phyloP scores from a whole-genome alignment of 2,113 vertebrate genomes.

The Syrrhaptes paradoxus region DNA sequence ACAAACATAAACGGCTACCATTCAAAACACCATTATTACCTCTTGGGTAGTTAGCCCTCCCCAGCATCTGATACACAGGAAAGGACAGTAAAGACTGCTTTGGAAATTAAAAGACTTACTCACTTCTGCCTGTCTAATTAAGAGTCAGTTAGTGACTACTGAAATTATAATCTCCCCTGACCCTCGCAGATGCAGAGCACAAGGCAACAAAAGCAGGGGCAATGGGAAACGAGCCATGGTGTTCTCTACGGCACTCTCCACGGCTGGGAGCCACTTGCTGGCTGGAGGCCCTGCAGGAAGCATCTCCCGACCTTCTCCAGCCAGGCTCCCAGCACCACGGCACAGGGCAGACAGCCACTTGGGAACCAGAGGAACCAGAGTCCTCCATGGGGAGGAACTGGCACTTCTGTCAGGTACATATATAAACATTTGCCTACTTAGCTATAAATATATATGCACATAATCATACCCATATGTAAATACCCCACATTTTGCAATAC shows the following conservation, averaged over 20 bases:
- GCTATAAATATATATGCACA: background rate
- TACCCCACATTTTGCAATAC: background rate
- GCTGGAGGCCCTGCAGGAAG: background rate
- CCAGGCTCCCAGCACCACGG: background rate
- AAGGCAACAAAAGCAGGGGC: background rate
- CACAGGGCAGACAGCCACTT: background rate
- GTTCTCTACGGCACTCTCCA: background rate
- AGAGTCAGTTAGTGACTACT: background rate
- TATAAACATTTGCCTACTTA: background rate
- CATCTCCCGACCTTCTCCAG: background rate
- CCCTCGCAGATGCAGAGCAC: background rate
- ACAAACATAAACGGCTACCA: background rate
- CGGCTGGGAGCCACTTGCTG: background rate
- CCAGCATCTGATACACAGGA: background rate
- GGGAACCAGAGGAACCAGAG: background rate
- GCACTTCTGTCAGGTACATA: background rate
- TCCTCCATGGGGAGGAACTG: accelerated
- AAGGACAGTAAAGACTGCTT: background rate
- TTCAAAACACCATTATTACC: background rate
- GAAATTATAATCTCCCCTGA: background rate
- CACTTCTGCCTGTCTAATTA: background rate
- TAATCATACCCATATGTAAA: background rate
- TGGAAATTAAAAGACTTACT: background rate
- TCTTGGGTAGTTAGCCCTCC: background rate
- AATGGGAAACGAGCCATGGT: background rate